phyloP scores from a whole-genome alignment of 2,113 vertebrate species.

The Uria aalge region DNA sequence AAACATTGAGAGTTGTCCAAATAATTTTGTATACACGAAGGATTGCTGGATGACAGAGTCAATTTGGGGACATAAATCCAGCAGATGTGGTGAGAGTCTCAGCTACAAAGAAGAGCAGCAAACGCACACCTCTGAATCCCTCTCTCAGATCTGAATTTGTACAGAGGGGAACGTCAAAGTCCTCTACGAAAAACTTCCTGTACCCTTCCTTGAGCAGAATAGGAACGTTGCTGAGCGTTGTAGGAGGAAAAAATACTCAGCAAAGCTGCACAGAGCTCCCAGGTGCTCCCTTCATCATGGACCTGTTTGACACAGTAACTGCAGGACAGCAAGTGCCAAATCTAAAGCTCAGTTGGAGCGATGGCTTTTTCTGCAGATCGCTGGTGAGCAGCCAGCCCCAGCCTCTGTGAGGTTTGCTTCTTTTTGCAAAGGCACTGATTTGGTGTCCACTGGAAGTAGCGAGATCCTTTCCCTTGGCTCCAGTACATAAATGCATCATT shows the following conservation, averaged over 20 bases:
- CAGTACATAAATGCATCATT: conserved; percentile 14
- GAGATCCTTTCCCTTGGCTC: conserved; percentile 22
- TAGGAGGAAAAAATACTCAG: not conserved
- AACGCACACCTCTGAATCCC: not conserved
- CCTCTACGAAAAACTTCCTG: not conserved
- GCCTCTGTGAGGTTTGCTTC: not conserved
- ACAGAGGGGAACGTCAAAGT: not conserved
- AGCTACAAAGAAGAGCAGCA: not conserved
- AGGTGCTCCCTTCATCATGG: not conserved
- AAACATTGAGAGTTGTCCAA: conserved; percentile 21
- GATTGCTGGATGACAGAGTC: not conserved
- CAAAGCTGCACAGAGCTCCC: not conserved
- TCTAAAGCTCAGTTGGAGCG: not conserved
- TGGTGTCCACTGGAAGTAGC: not conserved
- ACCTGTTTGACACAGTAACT: not conserved
- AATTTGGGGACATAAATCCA: not conserved
- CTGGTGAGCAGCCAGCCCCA: not conserved
- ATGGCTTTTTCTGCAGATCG: not conserved
- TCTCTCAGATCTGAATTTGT: not conserved
- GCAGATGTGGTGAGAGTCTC: not conserved
- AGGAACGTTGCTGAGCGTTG: not conserved
- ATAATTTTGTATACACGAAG: not conserved
- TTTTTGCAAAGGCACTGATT: not conserved
- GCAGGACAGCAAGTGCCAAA: not conserved
- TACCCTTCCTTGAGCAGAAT: not conserved